phyloP scores from a whole-genome alignment of 2,113 vertebrate genomes.

The Oenanthe oenanthe region DNA sequence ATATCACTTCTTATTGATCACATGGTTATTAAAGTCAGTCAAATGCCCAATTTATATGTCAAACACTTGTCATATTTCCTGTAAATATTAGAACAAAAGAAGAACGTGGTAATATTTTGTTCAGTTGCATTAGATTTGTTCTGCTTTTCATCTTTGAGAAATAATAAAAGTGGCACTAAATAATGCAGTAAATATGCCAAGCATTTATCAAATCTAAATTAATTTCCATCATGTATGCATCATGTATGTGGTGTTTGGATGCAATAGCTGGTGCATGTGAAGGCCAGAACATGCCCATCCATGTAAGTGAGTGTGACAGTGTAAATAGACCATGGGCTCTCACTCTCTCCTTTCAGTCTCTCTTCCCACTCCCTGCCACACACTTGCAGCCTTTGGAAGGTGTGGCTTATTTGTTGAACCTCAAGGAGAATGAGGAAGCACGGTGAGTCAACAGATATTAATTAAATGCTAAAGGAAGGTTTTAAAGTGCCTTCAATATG shows the following conservation, averaged over 20 bases:
- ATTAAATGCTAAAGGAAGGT: constrained; percentile 48
- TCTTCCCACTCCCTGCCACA: not conserved
- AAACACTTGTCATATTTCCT: constrained; percentile 86
- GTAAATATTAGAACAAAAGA: constrained; percentile 77
- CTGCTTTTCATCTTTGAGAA: constrained; percentile 57
- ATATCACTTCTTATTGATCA: constrained; percentile 99
- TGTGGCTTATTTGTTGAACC: not conserved
- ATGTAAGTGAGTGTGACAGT: not conserved
- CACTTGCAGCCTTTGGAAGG: not conserved
- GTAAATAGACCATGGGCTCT: not conserved
- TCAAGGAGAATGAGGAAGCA: constrained; percentile 3
- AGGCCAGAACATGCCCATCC: not conserved
- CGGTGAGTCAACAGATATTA: constrained; percentile 38
- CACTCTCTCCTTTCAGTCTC: not conserved
- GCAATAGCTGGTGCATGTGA: not conserved
- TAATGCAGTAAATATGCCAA: constrained; percentile 57
- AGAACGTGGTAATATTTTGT: constrained; percentile 60
- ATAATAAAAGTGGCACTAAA: constrained; percentile 66
- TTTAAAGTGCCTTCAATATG: constrained; percentile 42
- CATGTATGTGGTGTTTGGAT: not conserved
- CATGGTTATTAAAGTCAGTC: constrained; percentile 97
- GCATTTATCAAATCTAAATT: constrained; percentile 42
- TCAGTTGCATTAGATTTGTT: constrained; percentile 60
- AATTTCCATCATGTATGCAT: not conserved
- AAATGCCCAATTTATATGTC: constrained; percentile 95